phyloP scores from a whole-genome alignment of 2,888 invertebrate species.

The Pemphredon lugubris region DNA sequence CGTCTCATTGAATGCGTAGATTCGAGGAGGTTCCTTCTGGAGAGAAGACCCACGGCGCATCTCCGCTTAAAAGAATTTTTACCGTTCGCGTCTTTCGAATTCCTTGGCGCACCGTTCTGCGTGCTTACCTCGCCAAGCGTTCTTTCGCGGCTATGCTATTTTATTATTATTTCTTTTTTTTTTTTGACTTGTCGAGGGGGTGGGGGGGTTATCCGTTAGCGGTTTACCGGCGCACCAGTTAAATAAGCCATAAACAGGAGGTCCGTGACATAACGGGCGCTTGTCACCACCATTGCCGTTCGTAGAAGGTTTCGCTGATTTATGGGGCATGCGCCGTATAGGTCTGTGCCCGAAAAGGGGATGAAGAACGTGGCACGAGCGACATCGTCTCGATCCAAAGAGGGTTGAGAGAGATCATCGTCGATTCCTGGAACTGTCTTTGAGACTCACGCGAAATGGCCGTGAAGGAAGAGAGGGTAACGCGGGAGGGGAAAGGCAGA shows the following conservation, averaged over 20 bases:
- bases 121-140: slow-evolving; percentile 10
- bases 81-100: slow-evolving; percentile 38
- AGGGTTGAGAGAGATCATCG: slow-evolving; percentile 58
- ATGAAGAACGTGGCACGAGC: slow-evolving; percentile 41
- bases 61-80: slow-evolving; percentile 49
- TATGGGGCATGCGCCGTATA: slow-evolving; percentile 55
- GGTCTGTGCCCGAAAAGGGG: slow-evolving; percentile 4
- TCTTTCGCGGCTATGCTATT: too few relatives aligned
- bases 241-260: slow-evolving; percentile 68
- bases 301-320: slow-evolving; percentile 69
- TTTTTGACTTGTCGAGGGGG: slow-evolving; percentile 1
- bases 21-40: slow-evolving; percentile 52
- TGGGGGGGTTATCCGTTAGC: slow-evolving; percentile 19
- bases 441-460: slow-evolving; percentile 42
- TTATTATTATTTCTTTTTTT: slow-evolving; percentile 31
- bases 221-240: slow-evolving; percentile 51
- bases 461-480: slow-evolving; percentile 1
- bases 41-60: slow-evolving; percentile 43
- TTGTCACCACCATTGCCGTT: slow-evolving; percentile 62
- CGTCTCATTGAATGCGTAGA: slow-evolving; percentile 66
- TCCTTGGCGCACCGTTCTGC: slow-evolving; percentile 50
- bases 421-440: slow-evolving; percentile 63
- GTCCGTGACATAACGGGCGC: slow-evolving; percentile 69
- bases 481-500: too few relatives aligned
- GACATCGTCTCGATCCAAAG: slow-evolving; percentile 58